Evolutionary conservation across 1,140 invertebrate species (phyloP), one percentile per base, ranked within the genome.

Genomic region (Chelonus insularis): DNA sequence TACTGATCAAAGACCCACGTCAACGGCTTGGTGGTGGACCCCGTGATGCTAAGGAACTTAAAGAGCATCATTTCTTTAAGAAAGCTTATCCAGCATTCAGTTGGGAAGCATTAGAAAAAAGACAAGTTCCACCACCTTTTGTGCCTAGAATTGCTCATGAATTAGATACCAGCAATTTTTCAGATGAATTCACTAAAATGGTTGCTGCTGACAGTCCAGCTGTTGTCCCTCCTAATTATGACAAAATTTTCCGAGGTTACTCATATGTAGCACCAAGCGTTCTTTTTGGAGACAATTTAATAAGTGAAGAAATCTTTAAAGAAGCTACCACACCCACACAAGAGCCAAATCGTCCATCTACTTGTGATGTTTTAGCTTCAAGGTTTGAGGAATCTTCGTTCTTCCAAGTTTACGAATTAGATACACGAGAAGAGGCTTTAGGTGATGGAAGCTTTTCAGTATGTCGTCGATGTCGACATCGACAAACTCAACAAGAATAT

Each of bases 231-330:
- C 84, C 88, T 1, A 91, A 94, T 75, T 89, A 88, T 66, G 91
- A 95, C 66, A 93, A 92, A 75, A 85, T 96, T 34, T 98, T 97
- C 77, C 88, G 92, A 86, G 93, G 94, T 29, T 99, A 98, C 75
- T 97, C 95, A 0, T 99, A 95, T 81, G 91, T 98, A 21, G 91
- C 96, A 0, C 96, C 96, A 1, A 96, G 94, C 63, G 88, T 96
- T 55, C 78, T 95, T 45, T 94, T 96, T 76, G 89, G 89, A 45
- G 90, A 93, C 69, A 95, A 96, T 73, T 85, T 89, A 8, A 87
- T 95, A 63, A 92, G 88, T 55, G 86, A 90, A 65, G 87, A 91
- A 67, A 84, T 91, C 23, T 85, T 91, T 57, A 66, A 66, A 7
- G 64, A 70, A 9, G 55, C 57, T 0, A 60, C 63, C 14, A 23